These are phyloP conservation scores for Caenorhabditis elegans DNA, from an alignment of 1,140 invertebrate genomes.

Conservation along the genomic window DNA sequence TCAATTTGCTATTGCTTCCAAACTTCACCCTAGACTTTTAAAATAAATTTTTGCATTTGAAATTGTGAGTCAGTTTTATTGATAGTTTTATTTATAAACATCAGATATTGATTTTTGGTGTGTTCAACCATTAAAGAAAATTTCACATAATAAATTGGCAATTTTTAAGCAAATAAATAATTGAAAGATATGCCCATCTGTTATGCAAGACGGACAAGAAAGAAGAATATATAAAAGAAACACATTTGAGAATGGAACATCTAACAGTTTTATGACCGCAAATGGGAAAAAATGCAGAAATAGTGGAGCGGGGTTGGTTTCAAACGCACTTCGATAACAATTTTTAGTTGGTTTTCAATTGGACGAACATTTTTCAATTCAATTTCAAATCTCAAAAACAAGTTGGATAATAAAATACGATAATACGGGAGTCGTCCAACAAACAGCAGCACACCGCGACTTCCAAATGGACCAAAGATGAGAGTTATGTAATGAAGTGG, in stretches of 20 bases:
- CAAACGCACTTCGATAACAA: too few species aligned
- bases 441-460: background rate
- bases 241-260: background rate
- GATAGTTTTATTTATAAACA: too few species aligned
- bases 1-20: too few species aligned
- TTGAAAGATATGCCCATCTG: too few species aligned
- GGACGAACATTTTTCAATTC: background rate
- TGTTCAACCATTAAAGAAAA: too few species aligned
- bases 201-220: background rate
- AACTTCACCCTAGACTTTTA: too few species aligned
- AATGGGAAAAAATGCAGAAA: background rate
- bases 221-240: background rate
- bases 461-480: background rate
- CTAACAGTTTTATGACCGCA: background rate
- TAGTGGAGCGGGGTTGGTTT: background rate
- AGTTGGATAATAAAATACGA: constrained; percentile 13
- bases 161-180: too few species aligned
- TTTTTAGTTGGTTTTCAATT: background rate
- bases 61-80: too few species aligned
- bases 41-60: too few species aligned
- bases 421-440: background rate
- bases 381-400: background rate
- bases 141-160: too few species aligned
- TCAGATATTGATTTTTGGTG: too few species aligned
- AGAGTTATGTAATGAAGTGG: background rate